These are phyloP conservation scores for Apodemus agrarius DNA, from an alignment of 2,797 vertebrate genomes.

Conservation along the genomic window DNA sequence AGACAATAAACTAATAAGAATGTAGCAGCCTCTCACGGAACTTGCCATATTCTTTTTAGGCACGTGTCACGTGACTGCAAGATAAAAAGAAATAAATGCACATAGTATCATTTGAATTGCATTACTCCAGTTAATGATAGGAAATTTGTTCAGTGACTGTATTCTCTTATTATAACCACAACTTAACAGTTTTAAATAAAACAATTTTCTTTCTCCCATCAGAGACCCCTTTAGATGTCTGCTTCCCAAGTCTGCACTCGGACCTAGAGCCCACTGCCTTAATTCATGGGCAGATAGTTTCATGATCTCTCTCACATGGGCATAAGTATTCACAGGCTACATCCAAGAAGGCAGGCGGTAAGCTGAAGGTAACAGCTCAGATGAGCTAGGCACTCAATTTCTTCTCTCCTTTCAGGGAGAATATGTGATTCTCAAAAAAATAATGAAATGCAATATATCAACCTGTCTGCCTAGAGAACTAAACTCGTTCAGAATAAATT, in stretches of 20 bases:
- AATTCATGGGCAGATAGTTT: constrained; percentile 66
- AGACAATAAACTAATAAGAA: constrained; percentile 66
- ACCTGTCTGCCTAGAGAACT: constrained; percentile 68
- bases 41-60: constrained; percentile 78
- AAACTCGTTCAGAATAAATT: constrained; percentile 69
- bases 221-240: constrained; percentile 55
- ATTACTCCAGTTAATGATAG: constrained; percentile 78
- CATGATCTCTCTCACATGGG: constrained; percentile 60
- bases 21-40: constrained; percentile 75
- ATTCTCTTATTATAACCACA: constrained; percentile 78
- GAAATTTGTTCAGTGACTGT: constrained; percentile 78
- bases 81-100: constrained; percentile 69
- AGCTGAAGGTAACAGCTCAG: constrained; percentile 55
- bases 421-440: constrained; percentile 54
- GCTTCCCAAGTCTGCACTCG: constrained; percentile 32
- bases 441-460: constrained; percentile 69
- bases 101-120: constrained; percentile 79
- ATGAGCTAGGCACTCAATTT: constrained; percentile 47
- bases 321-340: constrained; percentile 66
- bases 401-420: constrained; percentile 59
- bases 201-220: constrained; percentile 45
- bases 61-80: constrained; percentile 70
- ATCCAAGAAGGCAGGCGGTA: constrained; percentile 65
- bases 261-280: constrained; percentile 39
- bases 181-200: constrained; percentile 80